phyloP scores from a whole-genome alignment of 2,888 invertebrate species.

The Parnassius smintheus region DNA sequence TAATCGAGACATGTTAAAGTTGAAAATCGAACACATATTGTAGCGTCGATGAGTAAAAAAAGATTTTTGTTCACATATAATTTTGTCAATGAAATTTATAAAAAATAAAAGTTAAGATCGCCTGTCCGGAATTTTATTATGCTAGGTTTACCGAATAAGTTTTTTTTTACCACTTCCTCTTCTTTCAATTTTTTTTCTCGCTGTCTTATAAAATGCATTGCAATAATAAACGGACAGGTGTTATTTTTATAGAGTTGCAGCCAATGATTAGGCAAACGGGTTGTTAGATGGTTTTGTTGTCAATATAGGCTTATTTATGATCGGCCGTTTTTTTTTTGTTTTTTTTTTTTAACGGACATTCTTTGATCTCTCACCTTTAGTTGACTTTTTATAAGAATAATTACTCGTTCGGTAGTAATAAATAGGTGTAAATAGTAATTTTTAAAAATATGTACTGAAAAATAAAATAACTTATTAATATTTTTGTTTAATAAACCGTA shows the following conservation, averaged over 20 bases:
- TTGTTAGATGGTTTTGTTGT: slow-evolving; percentile 49
- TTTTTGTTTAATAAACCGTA: too few species aligned
- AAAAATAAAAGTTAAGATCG: slow-evolving; percentile 52
- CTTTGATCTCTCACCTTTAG: slow-evolving; percentile 15
- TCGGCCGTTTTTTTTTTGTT: slow-evolving; percentile 49
- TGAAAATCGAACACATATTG: slow-evolving; percentile 41
- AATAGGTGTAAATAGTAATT: background rate
- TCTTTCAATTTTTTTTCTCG: slow-evolving; percentile 47
- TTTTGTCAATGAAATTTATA: slow-evolving; percentile 63
- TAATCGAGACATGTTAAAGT: slow-evolving; percentile 39
- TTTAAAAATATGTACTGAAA: background rate
- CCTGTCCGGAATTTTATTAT: slow-evolving; percentile 55
- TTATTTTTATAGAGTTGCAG: slow-evolving; percentile 53
- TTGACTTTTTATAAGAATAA: slow-evolving; percentile 7
- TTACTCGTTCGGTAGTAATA: slow-evolving; percentile 2
- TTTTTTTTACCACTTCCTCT: slow-evolving; percentile 71
- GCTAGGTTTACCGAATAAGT: slow-evolving; percentile 50
- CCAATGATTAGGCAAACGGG: slow-evolving; percentile 70
- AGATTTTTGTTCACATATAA: slow-evolving; percentile 32
- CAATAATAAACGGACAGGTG: slow-evolving; percentile 75
- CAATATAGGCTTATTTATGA: slow-evolving; percentile 53
- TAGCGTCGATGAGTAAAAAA: slow-evolving; percentile 27
- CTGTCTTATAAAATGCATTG: slow-evolving; percentile 49
- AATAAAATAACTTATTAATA: background rate
- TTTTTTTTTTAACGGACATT: slow-evolving; percentile 40